phyloP scores from a whole-genome alignment of 2,113 vertebrate species.

The Sprattus sprattus region DNA sequence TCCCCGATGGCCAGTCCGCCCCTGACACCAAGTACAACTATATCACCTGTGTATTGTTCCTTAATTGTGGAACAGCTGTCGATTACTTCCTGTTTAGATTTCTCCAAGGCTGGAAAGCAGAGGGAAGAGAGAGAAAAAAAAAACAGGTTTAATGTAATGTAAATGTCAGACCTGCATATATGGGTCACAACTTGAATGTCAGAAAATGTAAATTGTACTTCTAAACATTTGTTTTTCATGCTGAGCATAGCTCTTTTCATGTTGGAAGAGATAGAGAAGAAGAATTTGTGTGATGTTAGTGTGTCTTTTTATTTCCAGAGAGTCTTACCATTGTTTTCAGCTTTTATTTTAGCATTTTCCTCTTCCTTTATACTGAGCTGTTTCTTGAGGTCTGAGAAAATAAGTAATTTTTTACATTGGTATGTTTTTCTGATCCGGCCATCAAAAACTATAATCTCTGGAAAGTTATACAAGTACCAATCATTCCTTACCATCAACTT shows the following conservation, averaged over 20 bases:
- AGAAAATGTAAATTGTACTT: background rate
- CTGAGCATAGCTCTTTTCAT: too few species aligned
- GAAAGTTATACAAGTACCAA: background rate
- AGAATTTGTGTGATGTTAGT: background rate
- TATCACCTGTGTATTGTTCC: background rate
- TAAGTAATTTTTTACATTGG: background rate
- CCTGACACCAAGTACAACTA: background rate
- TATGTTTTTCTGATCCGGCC: background rate
- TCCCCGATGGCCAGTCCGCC: too few species aligned
- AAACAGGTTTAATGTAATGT: background rate
- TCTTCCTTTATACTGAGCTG: conserved; percentile 13
- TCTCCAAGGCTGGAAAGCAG: background rate
- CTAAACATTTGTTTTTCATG: too few species aligned
- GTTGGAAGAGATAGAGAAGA: too few species aligned
- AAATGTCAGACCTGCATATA: background rate
- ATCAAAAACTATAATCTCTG: background rate
- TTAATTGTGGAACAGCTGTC: background rate
- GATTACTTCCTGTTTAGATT: background rate
- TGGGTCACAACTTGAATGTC: background rate
- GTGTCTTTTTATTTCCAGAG: background rate
- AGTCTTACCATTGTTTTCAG: background rate
- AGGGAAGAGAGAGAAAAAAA: background rate
- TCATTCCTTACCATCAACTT: conserved; percentile 19
- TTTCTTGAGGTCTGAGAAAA: conserved; percentile 41
- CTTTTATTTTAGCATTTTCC: background rate